These are phyloP conservation scores for Littorina saxatilis DNA, from an alignment of 1,140 invertebrate genomes.

Conservation along the genomic window DNA sequence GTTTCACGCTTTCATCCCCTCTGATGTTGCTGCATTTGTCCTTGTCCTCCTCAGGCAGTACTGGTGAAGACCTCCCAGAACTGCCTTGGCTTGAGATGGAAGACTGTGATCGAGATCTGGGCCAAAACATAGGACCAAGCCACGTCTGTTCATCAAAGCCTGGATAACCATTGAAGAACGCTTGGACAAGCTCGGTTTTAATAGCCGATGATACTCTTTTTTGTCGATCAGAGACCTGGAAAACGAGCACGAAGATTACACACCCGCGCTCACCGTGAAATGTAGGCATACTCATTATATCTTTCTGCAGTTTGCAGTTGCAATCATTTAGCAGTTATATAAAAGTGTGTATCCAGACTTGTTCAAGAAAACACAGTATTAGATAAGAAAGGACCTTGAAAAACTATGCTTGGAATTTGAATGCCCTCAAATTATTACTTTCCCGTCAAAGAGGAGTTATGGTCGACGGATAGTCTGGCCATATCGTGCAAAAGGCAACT, in stretches of 20 bases:
- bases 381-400: too few relatives aligned
- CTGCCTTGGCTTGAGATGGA: not conserved
- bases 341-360: not conserved
- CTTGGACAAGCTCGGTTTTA: not conserved
- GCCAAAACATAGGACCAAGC: not conserved
- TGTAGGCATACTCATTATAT: not conserved
- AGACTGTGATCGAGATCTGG: not conserved
- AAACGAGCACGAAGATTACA: not conserved
- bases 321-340: not conserved
- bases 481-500: too few relatives aligned
- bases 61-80: not conserved
- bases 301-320: too few relatives aligned
- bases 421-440: not conserved
- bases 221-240: not conserved
- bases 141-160: not conserved
- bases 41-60: not conserved
- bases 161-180: not conserved
- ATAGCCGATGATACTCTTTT: not conserved
- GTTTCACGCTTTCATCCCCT: not conserved
- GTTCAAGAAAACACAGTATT: too few relatives aligned
- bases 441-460: too few relatives aligned
- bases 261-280: not conserved
- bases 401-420: not conserved
- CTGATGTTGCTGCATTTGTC: not conserved
- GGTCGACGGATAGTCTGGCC: too few relatives aligned